Conservation (phyloP, 92 coral and sea anemone genomes). For the Ricordea florida region DNA sequence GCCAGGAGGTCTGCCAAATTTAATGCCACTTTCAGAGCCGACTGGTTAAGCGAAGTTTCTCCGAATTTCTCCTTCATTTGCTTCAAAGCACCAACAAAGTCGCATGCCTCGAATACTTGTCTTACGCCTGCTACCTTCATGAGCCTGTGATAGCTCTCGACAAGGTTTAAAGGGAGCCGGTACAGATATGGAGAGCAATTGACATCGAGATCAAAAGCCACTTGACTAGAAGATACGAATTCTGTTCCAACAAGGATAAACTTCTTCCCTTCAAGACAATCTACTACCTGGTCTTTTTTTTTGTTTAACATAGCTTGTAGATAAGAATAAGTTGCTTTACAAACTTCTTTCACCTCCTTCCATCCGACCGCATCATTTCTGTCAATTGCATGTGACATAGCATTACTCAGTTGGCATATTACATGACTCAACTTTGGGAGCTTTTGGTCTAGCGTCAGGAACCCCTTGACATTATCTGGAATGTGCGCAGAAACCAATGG, state of each 20-base stretch:
- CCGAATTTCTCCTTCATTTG: neutral
- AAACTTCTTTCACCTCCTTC: conserved; percentile 30
- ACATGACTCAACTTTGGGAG: neutral
- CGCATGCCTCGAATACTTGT: conserved; percentile 43
- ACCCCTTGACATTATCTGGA: neutral
- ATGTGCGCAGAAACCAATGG: conserved; percentile 17
- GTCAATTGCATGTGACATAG: neutral
- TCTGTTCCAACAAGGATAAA: conserved; percentile 41
- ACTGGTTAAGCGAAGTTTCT: neutral
- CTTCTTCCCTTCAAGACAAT: neutral
- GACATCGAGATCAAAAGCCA: conserved; percentile 33
- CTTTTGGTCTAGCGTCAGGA: conserved; percentile 2
- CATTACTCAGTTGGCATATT: conserved; percentile 16
- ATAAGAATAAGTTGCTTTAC: conserved; percentile 29
- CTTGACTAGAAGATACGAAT: conserved; percentile 40
- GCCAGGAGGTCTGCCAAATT: conserved; percentile 1
- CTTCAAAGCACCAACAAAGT: conserved; percentile 39
- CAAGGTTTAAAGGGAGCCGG: conserved; percentile 26
- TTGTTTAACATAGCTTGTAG: conserved; percentile 9
- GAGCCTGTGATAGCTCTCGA: conserved; percentile 1
- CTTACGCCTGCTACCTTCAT: conserved; percentile 46
- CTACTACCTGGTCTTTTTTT: neutral
- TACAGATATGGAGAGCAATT: conserved; percentile 61
- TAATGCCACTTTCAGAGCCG: neutral
- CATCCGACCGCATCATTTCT: neutral